These are phyloP conservation scores for Malurus leucopterus DNA, from an alignment of 2,797 vertebrate species.

Conservation along the genomic window DNA sequence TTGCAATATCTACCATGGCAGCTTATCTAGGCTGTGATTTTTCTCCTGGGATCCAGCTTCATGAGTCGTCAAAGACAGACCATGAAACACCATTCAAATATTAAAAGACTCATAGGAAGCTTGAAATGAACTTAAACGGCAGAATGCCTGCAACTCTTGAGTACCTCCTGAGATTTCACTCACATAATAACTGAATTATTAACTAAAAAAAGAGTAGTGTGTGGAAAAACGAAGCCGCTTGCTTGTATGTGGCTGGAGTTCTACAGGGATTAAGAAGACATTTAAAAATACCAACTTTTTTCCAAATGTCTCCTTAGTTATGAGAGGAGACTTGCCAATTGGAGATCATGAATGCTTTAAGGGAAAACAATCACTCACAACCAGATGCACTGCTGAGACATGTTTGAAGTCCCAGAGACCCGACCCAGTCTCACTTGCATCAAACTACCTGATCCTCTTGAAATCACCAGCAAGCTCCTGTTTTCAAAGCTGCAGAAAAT, in stretches of 20 bases:
- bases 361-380: conserved; percentile 12
- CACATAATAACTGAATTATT: conserved; percentile 24
- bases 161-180: conserved; percentile 17
- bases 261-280: conserved; percentile 12
- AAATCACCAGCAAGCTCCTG: conserved; percentile 26
- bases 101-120: conserved; percentile 13
- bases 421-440: neutral
- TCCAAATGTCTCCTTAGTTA: conserved; percentile 9
- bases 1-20: neutral
- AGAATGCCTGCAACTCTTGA: neutral
- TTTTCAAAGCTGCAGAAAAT: conserved; percentile 60
- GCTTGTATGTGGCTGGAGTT: neutral
- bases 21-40: conserved; percentile 17
- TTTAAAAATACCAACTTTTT: conserved; percentile 28
- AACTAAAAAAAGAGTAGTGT: neutral
- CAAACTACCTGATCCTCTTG: conserved; percentile 26
- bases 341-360: neutral
- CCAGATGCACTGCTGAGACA: neutral
- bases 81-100: conserved; percentile 17
- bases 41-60: conserved; percentile 21
- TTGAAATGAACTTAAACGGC: conserved; percentile 15
- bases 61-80: neutral
- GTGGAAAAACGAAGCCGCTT: conserved; percentile 32
- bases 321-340: neutral
- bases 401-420: neutral